Percentiles rank a stretch among this genome's conserved stretches.
phyloP scores from a whole-genome alignment of 2,113 vertebrate genomes.

The Sylvilagus bachmani region DNA sequence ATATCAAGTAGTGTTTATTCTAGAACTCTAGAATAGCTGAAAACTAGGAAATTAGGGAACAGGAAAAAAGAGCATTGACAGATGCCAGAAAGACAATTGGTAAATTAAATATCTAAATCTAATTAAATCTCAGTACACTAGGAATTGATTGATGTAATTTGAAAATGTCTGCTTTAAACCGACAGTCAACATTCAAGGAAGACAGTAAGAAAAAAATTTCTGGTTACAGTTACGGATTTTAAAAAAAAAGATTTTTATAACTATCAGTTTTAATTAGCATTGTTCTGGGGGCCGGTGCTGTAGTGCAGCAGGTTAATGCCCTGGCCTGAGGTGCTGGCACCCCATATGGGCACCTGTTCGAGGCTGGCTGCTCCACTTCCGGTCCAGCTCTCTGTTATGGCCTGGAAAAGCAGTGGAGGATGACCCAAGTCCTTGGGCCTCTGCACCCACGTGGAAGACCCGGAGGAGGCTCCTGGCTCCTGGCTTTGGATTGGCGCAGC shows the following conservation, averaged over 20 bases:
- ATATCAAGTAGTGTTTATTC: background rate
- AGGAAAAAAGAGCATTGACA: background rate
- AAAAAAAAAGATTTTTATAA: background rate
- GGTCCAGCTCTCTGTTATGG: too few relatives aligned
- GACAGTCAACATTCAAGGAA: background rate
- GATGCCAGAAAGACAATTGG: background rate
- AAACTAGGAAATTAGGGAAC: conserved; percentile 17
- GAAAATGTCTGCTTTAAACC: background rate
- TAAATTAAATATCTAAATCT: conserved; percentile 49
- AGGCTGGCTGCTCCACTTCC: too few relatives aligned
- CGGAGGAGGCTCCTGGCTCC: too few relatives aligned
- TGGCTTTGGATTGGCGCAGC: too few relatives aligned
- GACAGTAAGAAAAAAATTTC: background rate
- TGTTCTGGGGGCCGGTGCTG: background rate
- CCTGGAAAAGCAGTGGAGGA: too few relatives aligned
- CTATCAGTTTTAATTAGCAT: background rate
- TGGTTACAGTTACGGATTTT: background rate
- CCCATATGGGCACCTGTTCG: too few relatives aligned
- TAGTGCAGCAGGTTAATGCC: too few relatives aligned
- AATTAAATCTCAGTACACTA: background rate
- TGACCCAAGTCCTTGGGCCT: too few relatives aligned
- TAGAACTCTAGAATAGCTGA: background rate
- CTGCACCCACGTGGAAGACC: too few relatives aligned
- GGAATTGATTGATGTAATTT: conserved; percentile 6
- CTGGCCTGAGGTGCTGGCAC: too few relatives aligned